phyloP scores from a whole-genome alignment of 2,113 vertebrate species.

The Hepsetus odoe region DNA sequence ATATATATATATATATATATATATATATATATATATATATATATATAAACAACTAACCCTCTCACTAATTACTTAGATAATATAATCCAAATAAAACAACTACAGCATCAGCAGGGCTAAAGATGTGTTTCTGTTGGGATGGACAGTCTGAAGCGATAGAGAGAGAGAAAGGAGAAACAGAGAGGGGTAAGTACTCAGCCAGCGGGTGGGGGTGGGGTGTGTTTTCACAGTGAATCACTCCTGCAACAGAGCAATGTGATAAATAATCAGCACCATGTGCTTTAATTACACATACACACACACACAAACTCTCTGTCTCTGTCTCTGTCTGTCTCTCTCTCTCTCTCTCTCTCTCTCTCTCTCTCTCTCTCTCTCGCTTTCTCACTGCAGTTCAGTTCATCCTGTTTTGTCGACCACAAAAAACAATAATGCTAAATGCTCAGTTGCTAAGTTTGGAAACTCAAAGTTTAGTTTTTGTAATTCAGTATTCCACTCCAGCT shows the following conservation, averaged over 20 bases:
- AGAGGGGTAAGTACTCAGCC: not conserved
- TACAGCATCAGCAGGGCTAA: slow-evolving; percentile 26
- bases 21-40: no score
- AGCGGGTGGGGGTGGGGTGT: slow-evolving; percentile 4
- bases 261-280: slow-evolving; percentile 67
- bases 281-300: slow-evolving; percentile 11
- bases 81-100: no score
- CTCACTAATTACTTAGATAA: no score
- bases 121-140: not conserved
- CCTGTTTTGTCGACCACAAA: no score
- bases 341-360: not conserved
- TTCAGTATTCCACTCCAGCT: no score
- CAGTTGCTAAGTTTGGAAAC: no score
- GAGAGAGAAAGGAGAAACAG: not conserved
- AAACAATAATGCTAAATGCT: no score
- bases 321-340: not conserved
- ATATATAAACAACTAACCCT: slow-evolving; percentile 29
- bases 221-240: slow-evolving; percentile 50
- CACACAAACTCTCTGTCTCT: not conserved
- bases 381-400: slow-evolving; percentile 39
- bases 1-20: no score
- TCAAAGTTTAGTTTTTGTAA: no score
- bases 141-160: not conserved
- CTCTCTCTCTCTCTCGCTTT: slow-evolving; percentile 31
- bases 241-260: slow-evolving; percentile 57